phyloP scores from a whole-genome alignment of 2,888 invertebrate species.

The Desoria tigrina region DNA sequence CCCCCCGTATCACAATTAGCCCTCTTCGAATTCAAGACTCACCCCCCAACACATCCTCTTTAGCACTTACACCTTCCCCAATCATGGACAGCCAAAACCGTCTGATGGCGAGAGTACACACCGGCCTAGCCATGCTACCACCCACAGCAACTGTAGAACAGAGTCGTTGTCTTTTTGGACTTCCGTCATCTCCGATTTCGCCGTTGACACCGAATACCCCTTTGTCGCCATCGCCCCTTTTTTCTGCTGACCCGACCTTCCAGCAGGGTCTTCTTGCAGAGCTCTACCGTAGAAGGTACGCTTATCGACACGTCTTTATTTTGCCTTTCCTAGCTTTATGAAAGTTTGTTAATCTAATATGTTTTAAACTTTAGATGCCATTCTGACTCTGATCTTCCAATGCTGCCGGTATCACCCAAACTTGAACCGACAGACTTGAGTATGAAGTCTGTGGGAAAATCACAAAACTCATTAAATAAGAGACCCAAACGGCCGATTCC shows the following conservation, averaged over 20 bases:
- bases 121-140: constrained; percentile 55
- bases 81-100: constrained; percentile 63
- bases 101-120: constrained; percentile 58
- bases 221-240: constrained; percentile 58
- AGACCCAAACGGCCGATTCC: constrained; percentile 54
- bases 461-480: constrained; percentile 34
- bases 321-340: too few species aligned
- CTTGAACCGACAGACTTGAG: constrained; percentile 55
- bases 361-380: constrained; percentile 66
- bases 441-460: constrained; percentile 54
- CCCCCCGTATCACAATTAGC: constrained; percentile 55
- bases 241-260: constrained; percentile 61
- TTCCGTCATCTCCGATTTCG: constrained; percentile 64
- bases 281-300: constrained; percentile 55
- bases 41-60: constrained; percentile 41
- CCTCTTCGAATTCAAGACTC: constrained; percentile 46
- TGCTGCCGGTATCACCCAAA: constrained; percentile 57
- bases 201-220: constrained; percentile 61
- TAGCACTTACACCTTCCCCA: constrained; percentile 52
- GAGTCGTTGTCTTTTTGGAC: constrained; percentile 55
- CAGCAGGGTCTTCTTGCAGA: constrained; percentile 57
- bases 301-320: too few species aligned
- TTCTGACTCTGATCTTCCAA: constrained; percentile 67
- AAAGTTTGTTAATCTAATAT: too few species aligned
- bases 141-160: constrained; percentile 58